Evolutionary conservation across 2,888 invertebrate genomes (phyloP).

Genomic region (Cosmia pyralina): DNA sequence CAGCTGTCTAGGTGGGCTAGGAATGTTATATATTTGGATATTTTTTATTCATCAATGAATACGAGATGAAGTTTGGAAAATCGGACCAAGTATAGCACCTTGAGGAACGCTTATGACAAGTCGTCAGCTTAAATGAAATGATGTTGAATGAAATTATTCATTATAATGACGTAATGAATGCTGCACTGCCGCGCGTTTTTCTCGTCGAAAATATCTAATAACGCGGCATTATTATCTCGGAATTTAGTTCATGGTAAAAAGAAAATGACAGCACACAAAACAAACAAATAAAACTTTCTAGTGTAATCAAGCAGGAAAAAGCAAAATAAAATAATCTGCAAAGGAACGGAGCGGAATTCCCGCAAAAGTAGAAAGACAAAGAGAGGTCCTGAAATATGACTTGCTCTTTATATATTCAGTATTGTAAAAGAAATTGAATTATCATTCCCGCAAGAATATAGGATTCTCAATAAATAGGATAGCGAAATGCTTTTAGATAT

Average conservation of each 20-base stretch:
- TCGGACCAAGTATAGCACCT: conserved; percentile 11
- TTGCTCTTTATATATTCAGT: conserved; percentile 62
- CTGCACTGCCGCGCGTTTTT: background rate
- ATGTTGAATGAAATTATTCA: background rate
- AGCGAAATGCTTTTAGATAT: conserved; percentile 58
- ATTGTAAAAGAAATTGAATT: conserved; percentile 62
- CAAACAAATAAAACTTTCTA: conserved; percentile 53
- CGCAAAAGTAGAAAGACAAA: conserved; percentile 56
- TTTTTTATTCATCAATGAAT: conserved; percentile 26
- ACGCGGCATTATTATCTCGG: conserved; percentile 15
- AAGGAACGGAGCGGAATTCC: conserved; percentile 47
- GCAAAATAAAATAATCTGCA: conserved; percentile 56
- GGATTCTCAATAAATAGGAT: conserved; percentile 61
- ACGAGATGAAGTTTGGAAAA: background rate
- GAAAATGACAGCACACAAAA: conserved; percentile 38
- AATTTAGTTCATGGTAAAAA: conserved; percentile 27
- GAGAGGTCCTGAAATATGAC: conserved; percentile 59
- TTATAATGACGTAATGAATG: background rate
- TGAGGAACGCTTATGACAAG: conserved; percentile 12
- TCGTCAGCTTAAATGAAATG: background rate
- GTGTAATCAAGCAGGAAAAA: conserved; percentile 59
- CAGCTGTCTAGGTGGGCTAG: conserved; percentile 25
- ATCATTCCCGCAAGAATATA: conserved; percentile 60
- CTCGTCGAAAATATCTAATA: background rate
- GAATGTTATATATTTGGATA: conserved; percentile 23